Percentiles rank a stretch among this genome's conserved stretches.
Conservation (phyloP, 1,140 invertebrate genomes). For the Dolichoris vasculosae region DNA sequence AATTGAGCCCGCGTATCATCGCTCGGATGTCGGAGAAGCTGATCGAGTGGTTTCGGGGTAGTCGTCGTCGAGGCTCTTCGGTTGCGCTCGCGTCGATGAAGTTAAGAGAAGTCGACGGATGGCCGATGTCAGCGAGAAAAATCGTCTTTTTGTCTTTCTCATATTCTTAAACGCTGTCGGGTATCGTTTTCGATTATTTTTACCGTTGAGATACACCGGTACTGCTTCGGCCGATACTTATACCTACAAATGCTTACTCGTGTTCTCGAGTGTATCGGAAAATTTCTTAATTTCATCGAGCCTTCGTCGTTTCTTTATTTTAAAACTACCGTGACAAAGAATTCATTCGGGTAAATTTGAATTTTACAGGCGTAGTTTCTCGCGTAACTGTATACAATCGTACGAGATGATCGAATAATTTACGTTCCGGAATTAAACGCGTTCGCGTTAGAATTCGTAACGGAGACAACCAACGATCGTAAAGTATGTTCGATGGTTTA, state of each 20-base stretch:
- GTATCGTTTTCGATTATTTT: slow-evolving; percentile 11
- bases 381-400: not conserved
- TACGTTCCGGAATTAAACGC: not conserved
- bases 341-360: not conserved
- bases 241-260: not conserved
- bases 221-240: not conserved
- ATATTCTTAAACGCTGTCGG: not conserved
- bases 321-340: not conserved
- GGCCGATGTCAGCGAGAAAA: slow-evolving; percentile 31
- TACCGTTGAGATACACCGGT: not conserved
- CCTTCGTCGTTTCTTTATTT: slow-evolving; percentile 1
- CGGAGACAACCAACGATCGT: no score
- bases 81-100: no score
- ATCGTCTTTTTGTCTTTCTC: slow-evolving; percentile 2
- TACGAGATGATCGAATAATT: not conserved
- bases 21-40: no score
- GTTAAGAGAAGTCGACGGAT: slow-evolving; percentile 17
- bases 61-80: not conserved
- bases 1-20: slow-evolving; percentile 1
- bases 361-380: not conserved
- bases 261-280: not conserved
- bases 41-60: not conserved
- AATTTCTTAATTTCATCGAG: not conserved
- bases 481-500: no score
- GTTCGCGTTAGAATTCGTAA: no score